A percentile compares a stretch with the other conserved stretches of the same genome.
These are phyloP conservation scores for Patiria miniata DNA, from an alignment of 35 echinoderm and acorn worm genomes.

Conservation along the genomic window DNA sequence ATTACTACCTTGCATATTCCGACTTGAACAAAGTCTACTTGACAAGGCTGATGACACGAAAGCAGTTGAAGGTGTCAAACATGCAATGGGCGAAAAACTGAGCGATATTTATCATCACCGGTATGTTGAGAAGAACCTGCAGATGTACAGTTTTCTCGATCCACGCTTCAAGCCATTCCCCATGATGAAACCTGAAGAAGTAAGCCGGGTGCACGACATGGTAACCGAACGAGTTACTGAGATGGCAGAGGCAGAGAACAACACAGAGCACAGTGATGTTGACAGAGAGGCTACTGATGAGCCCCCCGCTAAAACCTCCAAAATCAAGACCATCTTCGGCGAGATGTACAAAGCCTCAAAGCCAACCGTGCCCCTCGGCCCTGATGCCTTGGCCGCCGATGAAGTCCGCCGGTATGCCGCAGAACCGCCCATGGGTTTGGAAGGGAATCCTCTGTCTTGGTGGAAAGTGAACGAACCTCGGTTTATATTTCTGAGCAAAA, in stretches of 20 bases:
- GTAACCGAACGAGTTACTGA: not conserved
- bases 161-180: constrained; percentile 19
- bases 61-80: not conserved
- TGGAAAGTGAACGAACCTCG: constrained; percentile 31
- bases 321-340: not conserved
- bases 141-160: constrained; percentile 17
- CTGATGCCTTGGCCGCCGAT: not conserved
- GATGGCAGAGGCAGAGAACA: not conserved
- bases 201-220: not conserved
- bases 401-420: not conserved
- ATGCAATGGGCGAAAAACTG: constrained; percentile 1
- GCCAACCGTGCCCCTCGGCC: not conserved
- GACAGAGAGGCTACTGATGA: not conserved
- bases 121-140: not conserved
- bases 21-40: not conserved
- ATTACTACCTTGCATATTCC: not conserved
- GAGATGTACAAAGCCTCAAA: not conserved
- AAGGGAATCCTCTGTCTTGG: constrained; percentile 32
- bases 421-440: not conserved
- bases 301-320: not conserved
- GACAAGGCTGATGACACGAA: not conserved
- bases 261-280: not conserved
- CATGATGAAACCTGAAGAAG: not conserved
- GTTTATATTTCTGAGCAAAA: constrained; percentile 4
- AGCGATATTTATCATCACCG: not conserved